A percentile compares a stretch with the other conserved stretches of the same genome.
Conservation (phyloP, 2,888 invertebrate species). For the Meghimatium bilineatum region DNA sequence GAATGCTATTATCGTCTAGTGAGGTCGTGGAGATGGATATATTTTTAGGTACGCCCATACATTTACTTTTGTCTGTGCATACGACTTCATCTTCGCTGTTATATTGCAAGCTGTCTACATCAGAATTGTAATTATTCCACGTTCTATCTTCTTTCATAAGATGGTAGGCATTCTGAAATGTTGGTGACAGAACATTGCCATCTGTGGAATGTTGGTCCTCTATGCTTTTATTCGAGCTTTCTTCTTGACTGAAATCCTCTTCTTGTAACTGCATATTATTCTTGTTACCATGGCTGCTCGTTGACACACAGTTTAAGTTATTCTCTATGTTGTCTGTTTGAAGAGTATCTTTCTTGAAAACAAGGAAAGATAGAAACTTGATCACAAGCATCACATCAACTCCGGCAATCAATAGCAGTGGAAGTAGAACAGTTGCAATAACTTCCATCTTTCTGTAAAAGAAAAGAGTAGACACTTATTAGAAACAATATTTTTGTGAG, state of each 20-base stretch:
- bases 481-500: neutral
- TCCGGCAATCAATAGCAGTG: slow-evolving; percentile 26
- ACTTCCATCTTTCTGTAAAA: slow-evolving; percentile 35
- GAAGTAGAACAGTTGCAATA: slow-evolving; percentile 21
- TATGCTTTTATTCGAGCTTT: neutral
- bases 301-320: neutral
- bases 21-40: neutral
- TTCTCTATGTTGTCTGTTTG: neutral
- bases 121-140: neutral
- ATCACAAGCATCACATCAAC: slow-evolving; percentile 27
- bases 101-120: neutral
- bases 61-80: neutral
- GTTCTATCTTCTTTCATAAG: neutral
- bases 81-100: neutral
- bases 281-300: neutral
- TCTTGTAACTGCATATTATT: neutral
- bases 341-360: slow-evolving; percentile 11
- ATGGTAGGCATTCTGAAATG: neutral
- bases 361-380: neutral
- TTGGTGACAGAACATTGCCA: neutral
- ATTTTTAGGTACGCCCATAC: neutral
- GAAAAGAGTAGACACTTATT: neutral
- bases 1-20: neutral
- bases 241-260: neutral
- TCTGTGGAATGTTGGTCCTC: neutral